phyloP scores from a whole-genome alignment of 2,888 invertebrate species.

The Watsonalla cultraria region DNA sequence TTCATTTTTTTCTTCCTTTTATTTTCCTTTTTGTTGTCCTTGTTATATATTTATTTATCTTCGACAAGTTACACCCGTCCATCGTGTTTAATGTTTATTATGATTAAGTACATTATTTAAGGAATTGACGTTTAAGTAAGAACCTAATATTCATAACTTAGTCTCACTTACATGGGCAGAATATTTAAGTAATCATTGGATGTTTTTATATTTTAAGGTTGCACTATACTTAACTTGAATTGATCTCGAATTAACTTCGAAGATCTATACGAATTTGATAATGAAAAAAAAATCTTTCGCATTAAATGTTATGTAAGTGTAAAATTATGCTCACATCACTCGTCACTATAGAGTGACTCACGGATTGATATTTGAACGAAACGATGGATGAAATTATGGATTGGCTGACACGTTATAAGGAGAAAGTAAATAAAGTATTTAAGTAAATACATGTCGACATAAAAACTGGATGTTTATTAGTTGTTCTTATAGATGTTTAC shows the following conservation, averaged over 20 bases:
- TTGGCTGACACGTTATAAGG: constrained; percentile 12
- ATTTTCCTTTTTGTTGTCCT: constrained; percentile 32
- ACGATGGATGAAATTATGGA: constrained; percentile 15
- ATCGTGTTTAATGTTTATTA: constrained; percentile 74
- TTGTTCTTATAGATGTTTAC: too few species aligned
- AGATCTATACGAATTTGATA: constrained; percentile 65
- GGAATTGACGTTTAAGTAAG: constrained; percentile 70
- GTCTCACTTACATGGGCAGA: constrained; percentile 65
- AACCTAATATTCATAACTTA: constrained; percentile 62
- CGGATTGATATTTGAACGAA: constrained; percentile 24
- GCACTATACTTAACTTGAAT: constrained; percentile 46
- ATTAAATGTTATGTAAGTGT: constrained; percentile 58
- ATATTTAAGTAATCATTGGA: constrained; percentile 58
- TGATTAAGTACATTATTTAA: constrained; percentile 71
- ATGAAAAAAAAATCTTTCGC: constrained; percentile 52
- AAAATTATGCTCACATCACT: constrained; percentile 60
- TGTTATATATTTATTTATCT: constrained; percentile 37
- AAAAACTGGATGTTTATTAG: too few species aligned
- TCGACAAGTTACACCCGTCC: constrained; percentile 78
- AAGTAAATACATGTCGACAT: constrained; percentile 2
- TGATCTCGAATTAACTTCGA: constrained; percentile 33
- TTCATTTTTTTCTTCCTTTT: constrained; percentile 54
- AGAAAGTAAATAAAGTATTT: constrained; percentile 14
- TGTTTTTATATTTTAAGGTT: constrained; percentile 66
- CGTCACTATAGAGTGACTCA: constrained; percentile 50